phyloP scores from a whole-genome alignment of 2,797 vertebrate genomes.

The Chelon auratus region DNA sequence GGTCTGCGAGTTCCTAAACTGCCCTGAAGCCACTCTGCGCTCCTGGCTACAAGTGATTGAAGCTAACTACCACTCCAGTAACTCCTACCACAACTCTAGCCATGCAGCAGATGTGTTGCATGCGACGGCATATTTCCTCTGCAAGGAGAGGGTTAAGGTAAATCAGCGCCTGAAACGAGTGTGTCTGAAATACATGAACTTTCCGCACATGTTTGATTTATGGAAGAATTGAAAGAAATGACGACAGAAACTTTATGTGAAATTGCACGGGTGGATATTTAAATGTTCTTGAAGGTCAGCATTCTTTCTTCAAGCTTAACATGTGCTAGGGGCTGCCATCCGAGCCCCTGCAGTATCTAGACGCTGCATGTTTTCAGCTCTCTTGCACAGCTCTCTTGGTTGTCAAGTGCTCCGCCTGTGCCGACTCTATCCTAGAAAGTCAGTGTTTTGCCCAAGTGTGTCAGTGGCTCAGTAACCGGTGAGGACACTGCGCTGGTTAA shows the following conservation, averaged over 20 bases:
- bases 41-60: constrained; percentile 96
- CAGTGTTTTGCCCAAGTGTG: constrained; percentile 64
- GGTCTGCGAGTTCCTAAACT: constrained; percentile 94
- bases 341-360: neutral
- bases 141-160: constrained; percentile 96
- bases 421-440: constrained; percentile 34
- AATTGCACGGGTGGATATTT: neutral
- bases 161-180: constrained; percentile 25
- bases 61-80: constrained; percentile 93
- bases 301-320: too few relatives aligned
- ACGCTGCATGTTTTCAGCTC: neutral
- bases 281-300: too few relatives aligned
- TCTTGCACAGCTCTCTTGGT: neutral
- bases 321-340: too few relatives aligned
- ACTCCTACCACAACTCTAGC: constrained; percentile 98
- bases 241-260: neutral
- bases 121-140: constrained; percentile 96
- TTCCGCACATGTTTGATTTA: too few relatives aligned
- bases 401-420: constrained; percentile 15
- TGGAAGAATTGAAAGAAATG: neutral
- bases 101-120: constrained; percentile 97
- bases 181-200: too few relatives aligned
- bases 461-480: constrained; percentile 64
- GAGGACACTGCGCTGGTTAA: constrained; percentile 53
- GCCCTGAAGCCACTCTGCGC: constrained; percentile 91